phyloP scores from a whole-genome alignment of 2,113 vertebrate genomes.

The Rostratula benghalensis region DNA sequence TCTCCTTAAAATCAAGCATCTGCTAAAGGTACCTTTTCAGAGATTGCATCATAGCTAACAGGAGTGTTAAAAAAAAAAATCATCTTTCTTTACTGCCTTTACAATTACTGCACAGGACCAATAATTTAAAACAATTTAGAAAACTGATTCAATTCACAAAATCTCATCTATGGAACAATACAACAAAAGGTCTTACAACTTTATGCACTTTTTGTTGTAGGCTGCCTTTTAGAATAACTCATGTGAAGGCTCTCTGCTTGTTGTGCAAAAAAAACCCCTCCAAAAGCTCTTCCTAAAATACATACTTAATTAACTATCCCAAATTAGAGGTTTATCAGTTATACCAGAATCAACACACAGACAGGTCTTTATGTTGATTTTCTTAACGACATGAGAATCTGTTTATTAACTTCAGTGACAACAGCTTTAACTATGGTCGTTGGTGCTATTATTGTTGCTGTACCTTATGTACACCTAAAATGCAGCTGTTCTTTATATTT shows the following conservation, averaged over 20 bases:
- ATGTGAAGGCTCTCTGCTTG: not conserved
- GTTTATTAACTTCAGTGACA: not conserved
- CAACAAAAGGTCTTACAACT: not conserved
- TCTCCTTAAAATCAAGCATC: conserved; percentile 28
- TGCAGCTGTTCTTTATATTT: not conserved
- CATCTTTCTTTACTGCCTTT: not conserved
- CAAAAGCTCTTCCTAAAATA: not conserved
- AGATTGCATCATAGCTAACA: not conserved
- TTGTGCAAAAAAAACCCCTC: not conserved
- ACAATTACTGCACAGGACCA: not conserved
- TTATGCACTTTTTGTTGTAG: not conserved
- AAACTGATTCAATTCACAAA: not conserved
- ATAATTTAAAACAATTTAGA: not conserved
- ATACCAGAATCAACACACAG: not conserved
- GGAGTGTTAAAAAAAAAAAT: not conserved
- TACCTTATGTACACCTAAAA: not conserved
- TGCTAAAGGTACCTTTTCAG: conserved; percentile 25
- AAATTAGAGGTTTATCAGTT: not conserved
- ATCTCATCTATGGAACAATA: not conserved
- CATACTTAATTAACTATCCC: not conserved
- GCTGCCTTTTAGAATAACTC: not conserved
- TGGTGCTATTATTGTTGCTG: not conserved
- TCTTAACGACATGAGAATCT: not conserved
- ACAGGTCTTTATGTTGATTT: not conserved
- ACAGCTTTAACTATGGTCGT: not conserved